These are phyloP conservation scores for honey bee (Apis mellifera) DNA, from an alignment of 1,140 invertebrate species.

Conservation along the genomic window DNA sequence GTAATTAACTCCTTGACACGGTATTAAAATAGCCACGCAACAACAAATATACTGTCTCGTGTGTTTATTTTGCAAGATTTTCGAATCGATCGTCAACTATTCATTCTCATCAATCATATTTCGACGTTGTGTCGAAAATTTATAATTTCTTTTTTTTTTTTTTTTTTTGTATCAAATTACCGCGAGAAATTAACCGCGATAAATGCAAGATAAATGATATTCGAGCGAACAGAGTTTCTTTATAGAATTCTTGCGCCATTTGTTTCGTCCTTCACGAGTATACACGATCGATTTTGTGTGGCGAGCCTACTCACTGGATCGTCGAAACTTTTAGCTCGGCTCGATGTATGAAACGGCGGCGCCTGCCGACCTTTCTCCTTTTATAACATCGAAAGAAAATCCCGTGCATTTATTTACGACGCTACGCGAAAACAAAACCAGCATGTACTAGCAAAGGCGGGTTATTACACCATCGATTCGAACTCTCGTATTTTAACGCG, in stretches of 20 bases:
- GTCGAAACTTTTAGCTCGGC: slow-evolving; percentile 34
- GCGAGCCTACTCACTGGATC: slow-evolving; percentile 18
- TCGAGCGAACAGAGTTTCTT: slow-evolving; percentile 12
- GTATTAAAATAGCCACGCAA: slow-evolving; percentile 26
- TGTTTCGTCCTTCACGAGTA: slow-evolving; percentile 41
- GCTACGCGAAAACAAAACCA: too few species aligned
- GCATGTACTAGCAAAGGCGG: neutral
- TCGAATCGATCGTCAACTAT: too few species aligned
- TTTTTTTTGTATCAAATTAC: neutral
- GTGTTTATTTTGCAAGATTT: neutral
- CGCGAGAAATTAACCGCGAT: neutral
- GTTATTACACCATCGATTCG: neutral
- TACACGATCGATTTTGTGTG: slow-evolving; percentile 34
- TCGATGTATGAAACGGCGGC: neutral
- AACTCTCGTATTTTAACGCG: neutral
- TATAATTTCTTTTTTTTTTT: too few species aligned
- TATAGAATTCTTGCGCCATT: slow-evolving; percentile 32
- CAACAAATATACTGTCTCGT: too few species aligned
- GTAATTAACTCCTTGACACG: slow-evolving; percentile 34
- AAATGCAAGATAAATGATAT: neutral
- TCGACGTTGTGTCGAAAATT: too few species aligned
- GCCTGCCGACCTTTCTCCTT: neutral
- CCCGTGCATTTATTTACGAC: too few species aligned
- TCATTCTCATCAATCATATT: too few species aligned
- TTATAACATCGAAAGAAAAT: neutral